Percentiles rank a stretch among this genome's conserved stretches.
phyloP scores from a whole-genome alignment of 2,113 vertebrate genomes.

The Nibea albiflora region DNA sequence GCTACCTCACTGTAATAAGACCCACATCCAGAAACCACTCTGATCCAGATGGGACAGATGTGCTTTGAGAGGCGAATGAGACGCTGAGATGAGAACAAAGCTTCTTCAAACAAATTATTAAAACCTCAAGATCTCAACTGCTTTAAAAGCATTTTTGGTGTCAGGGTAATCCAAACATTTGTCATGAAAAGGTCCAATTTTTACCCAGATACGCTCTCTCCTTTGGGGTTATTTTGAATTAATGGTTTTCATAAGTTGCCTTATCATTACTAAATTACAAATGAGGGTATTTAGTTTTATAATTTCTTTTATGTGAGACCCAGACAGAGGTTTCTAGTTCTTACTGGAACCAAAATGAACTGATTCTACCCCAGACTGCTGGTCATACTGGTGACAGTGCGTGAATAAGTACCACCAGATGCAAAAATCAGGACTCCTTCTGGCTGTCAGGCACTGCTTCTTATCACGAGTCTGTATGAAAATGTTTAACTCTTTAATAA shows the following conservation, averaged over 20 bases:
- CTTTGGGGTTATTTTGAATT: neutral
- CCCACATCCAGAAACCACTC: constrained; percentile 17
- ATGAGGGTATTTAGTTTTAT: neutral
- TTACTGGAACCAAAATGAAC: neutral
- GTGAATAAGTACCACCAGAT: neutral
- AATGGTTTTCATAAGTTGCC: neutral
- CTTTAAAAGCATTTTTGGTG: constrained; percentile 10
- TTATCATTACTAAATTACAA: neutral
- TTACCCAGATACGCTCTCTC: neutral
- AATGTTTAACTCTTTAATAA: neutral
- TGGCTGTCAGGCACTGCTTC: neutral
- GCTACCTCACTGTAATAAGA: constrained; percentile 20
- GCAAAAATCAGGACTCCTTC: neutral
- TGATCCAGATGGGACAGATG: constrained; percentile 47
- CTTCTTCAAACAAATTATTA: constrained; percentile 23
- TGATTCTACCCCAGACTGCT: neutral
- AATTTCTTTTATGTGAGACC: neutral
- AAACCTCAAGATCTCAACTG: constrained; percentile 19
- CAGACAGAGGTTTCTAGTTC: neutral
- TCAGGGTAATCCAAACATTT: constrained; percentile 22
- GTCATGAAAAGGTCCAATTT: neutral
- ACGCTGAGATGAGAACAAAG: constrained; percentile 8
- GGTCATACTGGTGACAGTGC: neutral
- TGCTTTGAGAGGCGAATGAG: neutral
- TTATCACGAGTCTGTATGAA: neutral